Percentiles rank a stretch among this genome's conserved stretches.
Conservation (phyloP, 2,888 invertebrate genomes). For the Nebria brevicollis region DNA sequence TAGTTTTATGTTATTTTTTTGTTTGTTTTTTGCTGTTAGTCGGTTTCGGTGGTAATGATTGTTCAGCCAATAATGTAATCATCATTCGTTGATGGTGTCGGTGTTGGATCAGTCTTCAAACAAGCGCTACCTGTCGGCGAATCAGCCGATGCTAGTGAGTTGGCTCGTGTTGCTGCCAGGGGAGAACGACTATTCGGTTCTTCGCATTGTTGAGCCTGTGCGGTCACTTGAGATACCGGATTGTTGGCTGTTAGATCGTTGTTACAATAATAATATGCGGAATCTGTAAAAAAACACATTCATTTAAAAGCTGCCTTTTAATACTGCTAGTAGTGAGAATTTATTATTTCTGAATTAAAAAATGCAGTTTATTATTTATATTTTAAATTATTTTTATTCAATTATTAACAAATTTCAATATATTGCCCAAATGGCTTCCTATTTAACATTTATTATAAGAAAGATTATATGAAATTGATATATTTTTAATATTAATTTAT, state of each 20-base stretch:
- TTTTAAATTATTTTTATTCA: not conserved
- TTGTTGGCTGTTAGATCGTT: slow-evolving; percentile 59
- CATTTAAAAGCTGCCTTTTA: not conserved
- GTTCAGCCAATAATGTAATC: slow-evolving; percentile 55
- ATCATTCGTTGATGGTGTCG: slow-evolving; percentile 57
- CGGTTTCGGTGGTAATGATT: slow-evolving; percentile 40
- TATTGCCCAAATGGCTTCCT: too few species aligned
- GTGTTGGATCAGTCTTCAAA: slow-evolving; percentile 68
- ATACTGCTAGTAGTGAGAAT: slow-evolving; percentile 15
- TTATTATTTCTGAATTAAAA: not conserved
- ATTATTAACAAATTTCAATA: too few species aligned
- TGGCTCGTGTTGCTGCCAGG: slow-evolving; percentile 76
- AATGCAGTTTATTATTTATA: not conserved
- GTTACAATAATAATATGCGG: slow-evolving; percentile 73
- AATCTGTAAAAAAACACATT: slow-evolving; percentile 63
- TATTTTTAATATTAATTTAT: too few species aligned
- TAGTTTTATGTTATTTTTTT: slow-evolving; percentile 3
- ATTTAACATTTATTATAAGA: too few species aligned
- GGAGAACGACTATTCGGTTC: slow-evolving; percentile 71
- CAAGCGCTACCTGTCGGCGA: slow-evolving; percentile 79
- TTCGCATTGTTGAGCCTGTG: slow-evolving; percentile 46
- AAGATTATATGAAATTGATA: too few species aligned
- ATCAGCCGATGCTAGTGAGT: slow-evolving; percentile 75
- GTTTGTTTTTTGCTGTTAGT: slow-evolving; percentile 3
- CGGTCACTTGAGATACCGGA: slow-evolving; percentile 52